Percentiles rank a stretch among this genome's conserved stretches.
Evolutionary conservation across 2,888 invertebrate species (phyloP).

Genomic region (Sesamia inferens): DNA sequence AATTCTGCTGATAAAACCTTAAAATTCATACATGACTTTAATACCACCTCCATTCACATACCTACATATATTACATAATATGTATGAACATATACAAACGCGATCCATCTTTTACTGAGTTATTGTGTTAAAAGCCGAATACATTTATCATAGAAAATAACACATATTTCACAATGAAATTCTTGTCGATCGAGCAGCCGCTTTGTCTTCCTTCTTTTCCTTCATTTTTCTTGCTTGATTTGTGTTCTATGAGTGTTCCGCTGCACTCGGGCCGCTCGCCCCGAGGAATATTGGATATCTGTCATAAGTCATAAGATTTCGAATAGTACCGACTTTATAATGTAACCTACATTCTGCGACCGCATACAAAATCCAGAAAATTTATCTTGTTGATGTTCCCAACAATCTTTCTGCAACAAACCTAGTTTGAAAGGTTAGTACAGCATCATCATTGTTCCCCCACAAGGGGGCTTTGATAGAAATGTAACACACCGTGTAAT

Average conservation of each 20-base stretch:
- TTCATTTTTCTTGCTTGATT: conserved; percentile 81
- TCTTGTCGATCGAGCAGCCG: conserved; percentile 82
- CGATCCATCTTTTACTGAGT: conserved; percentile 68
- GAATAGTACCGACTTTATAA: conserved; percentile 77
- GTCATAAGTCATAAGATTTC: conserved; percentile 84
- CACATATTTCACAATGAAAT: conserved; percentile 84
- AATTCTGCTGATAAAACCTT: neutral
- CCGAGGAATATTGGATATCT: conserved; percentile 84
- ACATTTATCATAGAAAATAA: conserved; percentile 84
- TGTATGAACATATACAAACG: conserved; percentile 53
- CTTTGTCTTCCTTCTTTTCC: conserved; percentile 82
- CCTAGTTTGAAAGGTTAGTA: conserved; percentile 57
- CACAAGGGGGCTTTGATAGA: conserved; percentile 33
- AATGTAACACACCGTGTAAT: conserved; percentile 61
- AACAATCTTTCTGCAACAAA: conserved; percentile 53
- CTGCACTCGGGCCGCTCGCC: conserved; percentile 77
- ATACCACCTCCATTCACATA: conserved; percentile 35
- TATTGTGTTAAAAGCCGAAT: conserved; percentile 79
- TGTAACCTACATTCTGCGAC: conserved; percentile 72
- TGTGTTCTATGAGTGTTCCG: conserved; percentile 83
- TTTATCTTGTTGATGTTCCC: conserved; percentile 63
- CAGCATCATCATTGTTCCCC: conserved; percentile 41
- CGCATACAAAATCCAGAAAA: conserved; percentile 66
- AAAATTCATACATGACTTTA: conserved; percentile 33
- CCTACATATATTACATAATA: conserved; percentile 31